Conservation (phyloP, 2,113 vertebrate species). For the Heterotilapia buettikoferi region DNA sequence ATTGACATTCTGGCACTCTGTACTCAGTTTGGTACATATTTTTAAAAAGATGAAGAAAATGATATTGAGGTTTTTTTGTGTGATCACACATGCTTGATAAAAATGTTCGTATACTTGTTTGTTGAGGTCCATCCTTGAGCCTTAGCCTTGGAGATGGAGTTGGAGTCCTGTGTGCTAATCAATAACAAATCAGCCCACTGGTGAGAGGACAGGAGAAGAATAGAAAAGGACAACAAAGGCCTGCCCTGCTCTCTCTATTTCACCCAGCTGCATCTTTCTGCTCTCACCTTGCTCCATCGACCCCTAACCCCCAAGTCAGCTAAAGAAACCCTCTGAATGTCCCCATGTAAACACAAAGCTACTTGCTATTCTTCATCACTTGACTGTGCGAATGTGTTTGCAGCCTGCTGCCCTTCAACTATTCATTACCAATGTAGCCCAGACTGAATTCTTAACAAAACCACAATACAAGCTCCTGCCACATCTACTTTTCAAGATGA, state of each 20-base stretch:
- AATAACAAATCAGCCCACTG: conserved; percentile 56
- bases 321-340: conserved; percentile 3
- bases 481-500: neutral
- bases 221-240: conserved; percentile 43
- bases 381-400: neutral
- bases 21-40: neutral
- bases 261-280: conserved; percentile 22
- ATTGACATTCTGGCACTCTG: neutral
- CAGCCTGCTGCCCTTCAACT: conserved; percentile 8
- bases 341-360: conserved; percentile 21
- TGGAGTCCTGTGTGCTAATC: conserved; percentile 41
- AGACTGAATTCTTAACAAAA: neutral
- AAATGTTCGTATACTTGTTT: neutral
- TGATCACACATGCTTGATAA: neutral
- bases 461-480: neutral
- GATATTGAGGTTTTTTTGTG: neutral
- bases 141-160: conserved; percentile 25
- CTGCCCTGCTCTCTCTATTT: conserved; percentile 3
- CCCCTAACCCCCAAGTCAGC: neutral
- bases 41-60: neutral
- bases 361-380: conserved; percentile 18
- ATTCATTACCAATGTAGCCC: neutral
- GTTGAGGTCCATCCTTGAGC: conserved; percentile 43
- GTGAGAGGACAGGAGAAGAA: conserved; percentile 33
- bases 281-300: conserved; percentile 27